Evolutionary conservation across 2,113 vertebrate genomes (phyloP).

Genomic region (Micromys minutus): DNA sequence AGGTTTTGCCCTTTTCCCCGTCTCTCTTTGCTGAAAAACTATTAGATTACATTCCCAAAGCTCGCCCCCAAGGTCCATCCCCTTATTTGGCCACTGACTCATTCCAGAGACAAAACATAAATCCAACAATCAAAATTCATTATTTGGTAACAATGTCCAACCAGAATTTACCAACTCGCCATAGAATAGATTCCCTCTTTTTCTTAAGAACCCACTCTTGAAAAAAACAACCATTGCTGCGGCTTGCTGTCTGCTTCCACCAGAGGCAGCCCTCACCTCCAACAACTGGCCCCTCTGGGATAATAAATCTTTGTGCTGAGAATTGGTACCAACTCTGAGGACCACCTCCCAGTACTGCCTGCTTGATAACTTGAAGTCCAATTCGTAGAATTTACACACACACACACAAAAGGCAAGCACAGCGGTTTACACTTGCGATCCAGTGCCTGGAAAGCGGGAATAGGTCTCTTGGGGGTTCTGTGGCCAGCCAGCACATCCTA

Average conservation of each 20-base stretch:
- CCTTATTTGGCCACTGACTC: neutral
- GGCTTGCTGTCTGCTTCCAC: neutral
- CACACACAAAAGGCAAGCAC: neutral
- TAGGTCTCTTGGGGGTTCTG: neutral
- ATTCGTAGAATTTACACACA: too few relatives aligned
- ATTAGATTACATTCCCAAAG: neutral
- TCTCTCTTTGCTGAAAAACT: neutral
- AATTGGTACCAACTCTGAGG: neutral
- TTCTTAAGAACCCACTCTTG: neutral
- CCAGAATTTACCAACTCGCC: neutral
- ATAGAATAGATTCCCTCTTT: neutral
- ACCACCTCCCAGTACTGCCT: neutral
- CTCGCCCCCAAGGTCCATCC: neutral
- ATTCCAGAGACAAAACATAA: neutral
- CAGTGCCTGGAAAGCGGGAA: neutral
- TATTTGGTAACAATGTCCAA: neutral
- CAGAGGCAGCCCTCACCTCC: neutral
- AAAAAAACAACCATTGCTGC: neutral
- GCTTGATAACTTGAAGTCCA: neutral
- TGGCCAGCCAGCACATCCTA: neutral
- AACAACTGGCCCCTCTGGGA: neutral
- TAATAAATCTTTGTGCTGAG: neutral
- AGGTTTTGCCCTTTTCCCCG: neutral
- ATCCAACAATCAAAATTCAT: neutral
- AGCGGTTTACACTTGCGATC: neutral